phyloP scores from a whole-genome alignment of 2,797 vertebrate genomes.

The Margarornis squamiger region DNA sequence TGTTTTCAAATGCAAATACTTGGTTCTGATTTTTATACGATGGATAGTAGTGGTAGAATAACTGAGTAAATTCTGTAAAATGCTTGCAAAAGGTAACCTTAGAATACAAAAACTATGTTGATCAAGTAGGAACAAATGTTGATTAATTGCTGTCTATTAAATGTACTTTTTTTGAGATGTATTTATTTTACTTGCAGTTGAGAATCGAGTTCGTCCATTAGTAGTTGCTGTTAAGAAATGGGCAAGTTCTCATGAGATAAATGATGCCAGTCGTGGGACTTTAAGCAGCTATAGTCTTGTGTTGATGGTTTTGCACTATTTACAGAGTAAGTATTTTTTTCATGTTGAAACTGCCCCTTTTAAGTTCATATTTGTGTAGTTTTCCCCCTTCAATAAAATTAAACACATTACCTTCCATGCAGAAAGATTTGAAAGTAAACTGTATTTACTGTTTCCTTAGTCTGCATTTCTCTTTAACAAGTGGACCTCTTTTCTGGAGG shows the following conservation, averaged over 20 bases:
- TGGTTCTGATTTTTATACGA: not conserved
- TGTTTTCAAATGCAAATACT: not conserved
- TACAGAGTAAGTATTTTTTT: slow-evolving; percentile 90
- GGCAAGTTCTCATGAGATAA: slow-evolving; percentile 89
- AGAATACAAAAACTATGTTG: not conserved
- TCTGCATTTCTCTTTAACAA: not conserved
- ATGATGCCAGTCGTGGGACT: slow-evolving; percentile 96
- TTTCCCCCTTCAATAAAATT: not conserved
- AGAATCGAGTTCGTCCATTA: slow-evolving; percentile 90
- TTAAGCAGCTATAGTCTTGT: slow-evolving; percentile 95
- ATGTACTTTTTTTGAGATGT: slow-evolving; percentile 1
- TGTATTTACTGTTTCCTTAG: not conserved
- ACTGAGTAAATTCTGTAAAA: not conserved
- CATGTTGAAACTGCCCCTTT: not conserved
- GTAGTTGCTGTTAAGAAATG: slow-evolving; percentile 94
- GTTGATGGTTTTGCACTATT: slow-evolving; percentile 96
- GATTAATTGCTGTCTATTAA: not conserved
- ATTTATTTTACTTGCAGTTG: slow-evolving; percentile 83
- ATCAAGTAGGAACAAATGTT: not conserved
- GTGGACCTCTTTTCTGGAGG: slow-evolving; percentile 3
- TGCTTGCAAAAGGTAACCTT: not conserved
- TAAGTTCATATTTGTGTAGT: not conserved
- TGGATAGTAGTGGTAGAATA: not conserved
- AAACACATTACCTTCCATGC: not conserved
- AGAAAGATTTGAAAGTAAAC: not conserved